Base-by-base conservation (phyloP, 64 coral and sea anemone genomes). In the Montipora capricornis region DNA sequence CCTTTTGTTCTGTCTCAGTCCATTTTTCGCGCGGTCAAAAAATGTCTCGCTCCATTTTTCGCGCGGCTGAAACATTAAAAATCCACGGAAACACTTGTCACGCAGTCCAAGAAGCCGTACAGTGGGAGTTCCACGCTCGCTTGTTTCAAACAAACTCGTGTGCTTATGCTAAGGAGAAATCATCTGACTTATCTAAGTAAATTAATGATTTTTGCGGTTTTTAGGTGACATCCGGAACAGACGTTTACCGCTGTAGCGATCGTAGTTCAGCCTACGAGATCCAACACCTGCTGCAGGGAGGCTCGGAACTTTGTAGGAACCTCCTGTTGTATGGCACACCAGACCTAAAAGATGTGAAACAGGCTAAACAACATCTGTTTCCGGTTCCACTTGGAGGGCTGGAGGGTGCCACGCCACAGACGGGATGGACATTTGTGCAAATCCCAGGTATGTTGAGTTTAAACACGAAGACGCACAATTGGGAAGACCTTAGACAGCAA, bases 351-450 rank as follows among this genome's bases (percentile, higher is more conserved):
- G 77, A 95, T 79, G 5, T 99, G 0, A 77, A 92, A 44, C 17
- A 96, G 8, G 73, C 79, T 44, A 96, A 94, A 26, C 85, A 90
- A 12, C 62, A 92, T 47, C 80, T 99, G 6, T 99, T 96, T 75
- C 95, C 98, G 26, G 16, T 79, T n/a, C 92, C 92, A 0, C 84
- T 94, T 12, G 95, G 98, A 5, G 98, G 98, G 47, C 70, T 99
- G 52, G 98, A 96, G 6, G 95, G 92, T 37, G 88, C 91, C 59
- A 88, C 83, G 2, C 98, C 98, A 4, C 79, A 79, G 52, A 94
- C 91, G 44, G 98, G 98, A 70, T 99, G 98, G 98, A 87, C 98
- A 15, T 89, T 91, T 75, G 95, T 99, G n/a, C 98, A 99, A 51
- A 99, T 99, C 59, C 98, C 98, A 88, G 81, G 98, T 99, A 68